These are phyloP conservation scores for Leiothrix lutea DNA, from an alignment of 2,113 vertebrate genomes.

Conservation along the genomic window DNA sequence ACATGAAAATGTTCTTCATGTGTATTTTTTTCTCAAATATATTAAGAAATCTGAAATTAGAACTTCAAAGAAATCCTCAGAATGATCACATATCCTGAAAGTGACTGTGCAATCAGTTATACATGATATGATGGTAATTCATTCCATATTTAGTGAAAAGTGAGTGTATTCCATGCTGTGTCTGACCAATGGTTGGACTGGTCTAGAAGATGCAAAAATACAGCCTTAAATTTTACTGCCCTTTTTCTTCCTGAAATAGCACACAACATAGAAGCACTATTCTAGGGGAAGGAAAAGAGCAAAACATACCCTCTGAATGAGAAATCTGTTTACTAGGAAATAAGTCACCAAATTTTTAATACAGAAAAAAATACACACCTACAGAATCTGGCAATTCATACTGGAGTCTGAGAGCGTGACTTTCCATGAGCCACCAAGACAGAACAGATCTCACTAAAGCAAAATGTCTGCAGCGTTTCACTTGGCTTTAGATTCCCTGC, in stretches of 20 bases:
- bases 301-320: neutral
- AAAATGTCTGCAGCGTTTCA: neutral
- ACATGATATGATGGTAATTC: neutral
- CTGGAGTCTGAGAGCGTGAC: neutral
- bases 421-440: neutral
- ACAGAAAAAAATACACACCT: neutral
- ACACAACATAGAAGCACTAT: neutral
- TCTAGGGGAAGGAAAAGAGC: neutral
- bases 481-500: neutral
- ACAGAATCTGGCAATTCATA: neutral
- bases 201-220: neutral
- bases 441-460: neutral
- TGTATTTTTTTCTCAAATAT: neutral
- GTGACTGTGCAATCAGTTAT: neutral
- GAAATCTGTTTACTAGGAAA: neutral
- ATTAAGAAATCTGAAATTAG: neutral
- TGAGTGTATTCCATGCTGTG: neutral
- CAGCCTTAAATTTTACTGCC: neutral
- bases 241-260: neutral
- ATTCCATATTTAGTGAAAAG: neutral
- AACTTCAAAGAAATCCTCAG: neutral
- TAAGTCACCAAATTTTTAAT: neutral
- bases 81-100: neutral
- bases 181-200: neutral
- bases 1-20: neutral